These are phyloP conservation scores for Lota lota DNA, from an alignment of 2,113 vertebrate species.

Conservation along the genomic window DNA sequence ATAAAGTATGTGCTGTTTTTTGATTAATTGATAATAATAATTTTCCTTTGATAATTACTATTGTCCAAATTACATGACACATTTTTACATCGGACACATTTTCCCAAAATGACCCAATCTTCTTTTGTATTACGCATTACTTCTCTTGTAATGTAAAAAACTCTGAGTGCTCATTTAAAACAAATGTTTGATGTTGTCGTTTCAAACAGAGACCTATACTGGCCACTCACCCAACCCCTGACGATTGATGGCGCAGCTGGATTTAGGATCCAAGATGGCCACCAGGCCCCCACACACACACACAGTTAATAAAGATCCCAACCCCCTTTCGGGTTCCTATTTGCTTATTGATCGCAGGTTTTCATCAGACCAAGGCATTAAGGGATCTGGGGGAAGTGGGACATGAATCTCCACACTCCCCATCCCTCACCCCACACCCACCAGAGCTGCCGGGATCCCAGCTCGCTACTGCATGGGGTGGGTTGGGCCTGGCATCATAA, in stretches of 20 bases:
- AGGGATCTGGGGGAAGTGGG: conserved; percentile 44
- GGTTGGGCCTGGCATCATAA: conserved; percentile 43
- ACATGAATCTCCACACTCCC: conserved; percentile 55
- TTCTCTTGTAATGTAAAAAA: conserved; percentile 16
- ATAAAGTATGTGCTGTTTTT: too few relatives aligned
- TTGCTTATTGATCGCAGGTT: conserved; percentile 70
- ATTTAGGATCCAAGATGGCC: conserved; percentile 29
- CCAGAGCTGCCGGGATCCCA: conserved; percentile 20
- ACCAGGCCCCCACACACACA: conserved; percentile 9
- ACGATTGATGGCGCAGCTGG: conserved; percentile 16
- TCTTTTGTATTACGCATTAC: too few relatives aligned
- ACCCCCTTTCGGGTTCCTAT: conserved; percentile 52
- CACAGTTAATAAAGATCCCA: conserved; percentile 37
- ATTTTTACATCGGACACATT: too few relatives aligned
- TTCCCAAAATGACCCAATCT: too few relatives aligned
- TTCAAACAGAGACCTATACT: not conserved
- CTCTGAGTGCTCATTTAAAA: conserved; percentile 24
- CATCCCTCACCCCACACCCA: conserved; percentile 49
- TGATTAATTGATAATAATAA: too few relatives aligned
- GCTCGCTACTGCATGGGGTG: conserved; percentile 26
- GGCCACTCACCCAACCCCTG: too few relatives aligned
- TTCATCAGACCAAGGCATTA: conserved; percentile 64
- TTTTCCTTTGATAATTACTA: not conserved
- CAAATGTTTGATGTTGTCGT: conserved; percentile 12
- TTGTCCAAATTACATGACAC: not conserved